A percentile compares a stretch with the other conserved stretches of the same genome.
phyloP scores from a whole-genome alignment of 2,888 invertebrate genomes.

The Axea sp. region DNA sequence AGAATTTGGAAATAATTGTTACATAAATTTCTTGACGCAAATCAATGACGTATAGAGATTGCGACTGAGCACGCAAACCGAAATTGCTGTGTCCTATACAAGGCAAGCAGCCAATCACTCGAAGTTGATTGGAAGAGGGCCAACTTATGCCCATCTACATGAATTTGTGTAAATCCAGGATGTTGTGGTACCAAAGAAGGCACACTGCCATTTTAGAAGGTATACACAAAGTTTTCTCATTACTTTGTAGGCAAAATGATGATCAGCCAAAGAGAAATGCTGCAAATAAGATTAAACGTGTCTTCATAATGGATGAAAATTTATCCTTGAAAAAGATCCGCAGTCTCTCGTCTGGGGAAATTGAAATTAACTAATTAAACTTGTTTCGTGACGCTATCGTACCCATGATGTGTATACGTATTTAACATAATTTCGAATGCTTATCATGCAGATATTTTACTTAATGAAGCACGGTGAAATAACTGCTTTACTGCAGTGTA shows the following conservation, averaged over 20 bases:
- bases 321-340: not conserved
- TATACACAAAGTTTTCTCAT: conserved; percentile 72
- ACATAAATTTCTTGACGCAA: conserved; percentile 5
- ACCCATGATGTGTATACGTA: too few species aligned
- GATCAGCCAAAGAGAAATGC: conserved; percentile 11
- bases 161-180: conserved; percentile 61
- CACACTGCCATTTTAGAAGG: conserved; percentile 43
- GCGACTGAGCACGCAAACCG: conserved; percentile 26
- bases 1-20: conserved; percentile 9
- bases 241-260: conserved; percentile 33
- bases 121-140: conserved; percentile 75
- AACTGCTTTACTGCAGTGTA: too few species aligned
- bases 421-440: too few species aligned
- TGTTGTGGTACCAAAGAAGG: conserved; percentile 48
- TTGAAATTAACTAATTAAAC: not conserved
- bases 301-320: conserved; percentile 17
- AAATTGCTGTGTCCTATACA: conserved; percentile 55
- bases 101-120: conserved; percentile 71
- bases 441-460: too few species aligned
- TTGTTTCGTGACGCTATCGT: too few species aligned
- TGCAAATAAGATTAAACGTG: conserved; percentile 18
- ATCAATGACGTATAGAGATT: conserved; percentile 28
- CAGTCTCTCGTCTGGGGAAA: not conserved
- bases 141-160: conserved; percentile 70
- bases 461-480: too few species aligned